phyloP scores from a whole-genome alignment of 2,797 vertebrate species.

The Adrianichthys oophorus region DNA sequence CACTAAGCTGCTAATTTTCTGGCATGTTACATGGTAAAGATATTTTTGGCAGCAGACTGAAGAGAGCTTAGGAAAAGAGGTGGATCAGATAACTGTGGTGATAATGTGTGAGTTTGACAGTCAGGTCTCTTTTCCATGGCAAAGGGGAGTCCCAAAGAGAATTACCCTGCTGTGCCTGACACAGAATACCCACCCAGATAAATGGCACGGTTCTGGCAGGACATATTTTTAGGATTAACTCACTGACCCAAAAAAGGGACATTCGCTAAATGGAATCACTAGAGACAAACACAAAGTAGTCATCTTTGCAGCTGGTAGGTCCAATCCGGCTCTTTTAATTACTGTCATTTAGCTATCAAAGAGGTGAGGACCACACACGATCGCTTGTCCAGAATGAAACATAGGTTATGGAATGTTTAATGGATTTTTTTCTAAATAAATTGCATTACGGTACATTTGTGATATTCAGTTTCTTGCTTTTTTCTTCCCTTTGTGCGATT shows the following conservation, averaged over 20 bases:
- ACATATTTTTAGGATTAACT: conserved; percentile 81
- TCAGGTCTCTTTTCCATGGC: conserved; percentile 62
- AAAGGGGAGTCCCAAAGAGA: conserved; percentile 71
- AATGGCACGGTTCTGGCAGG: conserved; percentile 74
- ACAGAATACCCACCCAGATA: conserved; percentile 77
- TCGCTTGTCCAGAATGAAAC: conserved; percentile 27
- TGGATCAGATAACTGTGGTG: conserved; percentile 63
- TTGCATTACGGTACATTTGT: conserved; percentile 34
- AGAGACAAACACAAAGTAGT: conserved; percentile 60
- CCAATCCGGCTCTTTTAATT: conserved; percentile 51
- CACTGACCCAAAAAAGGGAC: conserved; percentile 79
- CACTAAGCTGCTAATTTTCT: conserved; percentile 11
- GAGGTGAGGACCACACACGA: conserved; percentile 23
- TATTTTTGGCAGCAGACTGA: conserved; percentile 42
- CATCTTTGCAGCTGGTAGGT: conserved; percentile 56
- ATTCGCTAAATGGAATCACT: conserved; percentile 69
- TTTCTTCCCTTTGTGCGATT: conserved; percentile 8
- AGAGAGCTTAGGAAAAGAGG: conserved; percentile 42
- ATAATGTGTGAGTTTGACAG: conserved; percentile 75
- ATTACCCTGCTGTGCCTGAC: conserved; percentile 72
- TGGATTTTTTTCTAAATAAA: too few relatives aligned
- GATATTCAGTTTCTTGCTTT: conserved; percentile 13
- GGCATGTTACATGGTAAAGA: conserved; percentile 11
- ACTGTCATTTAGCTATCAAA: conserved; percentile 41
- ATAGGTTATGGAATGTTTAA: too few relatives aligned